Base-by-base conservation (phyloP, 2,797 vertebrate species). In the Steatocranus sp. region DNA sequence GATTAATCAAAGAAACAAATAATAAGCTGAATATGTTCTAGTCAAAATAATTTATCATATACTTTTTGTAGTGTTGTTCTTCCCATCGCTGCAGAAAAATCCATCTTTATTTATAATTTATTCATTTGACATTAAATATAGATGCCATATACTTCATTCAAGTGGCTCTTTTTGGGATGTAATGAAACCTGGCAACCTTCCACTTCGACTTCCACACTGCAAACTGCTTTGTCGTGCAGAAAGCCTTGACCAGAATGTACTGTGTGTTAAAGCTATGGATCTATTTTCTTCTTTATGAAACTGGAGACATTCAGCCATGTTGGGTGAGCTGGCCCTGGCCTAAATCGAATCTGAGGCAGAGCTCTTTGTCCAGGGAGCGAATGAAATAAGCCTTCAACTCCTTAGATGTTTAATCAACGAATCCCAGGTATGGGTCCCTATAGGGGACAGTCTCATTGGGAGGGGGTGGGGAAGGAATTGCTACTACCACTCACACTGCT, bases 271-370 rank as follows among this genome's bases (percentile, higher is more conserved):
- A 80, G 79, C 80, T 82, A 81, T 80, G n/a, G 80, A 90, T 90
- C 78, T 80, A 30, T 86, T 84, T 85, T 84, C 15, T 76, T 54
- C 49, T 83, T 70, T 58, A 61, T 58, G 77, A 78, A 83, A 86
- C 25, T 56, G 34, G 74, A 85, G 49, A 63, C 27, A 25, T 68
- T 66, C 32, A 68, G 63, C 25, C 23, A 2, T 2, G 8, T 41
- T 38, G 53, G 56, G 25, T 54, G 79, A 32, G 83, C 51, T 9
- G 46, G 10, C 66, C 75, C n/a, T 2, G 66, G 50, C 58, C 54
- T 82, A 85, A 88, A 91, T 91, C 83, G 78, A 32, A 89, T 83
- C 73, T 7, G 82, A 79, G 77, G 68, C 80, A 32, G 53, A 82
- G 76, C 78, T 86, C 76, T 81, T 80, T 77, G 84, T 87, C 83